Evolutionary conservation across 1,140 invertebrate species (phyloP).

Genomic region (Meloidogyne floridensis): DNA sequence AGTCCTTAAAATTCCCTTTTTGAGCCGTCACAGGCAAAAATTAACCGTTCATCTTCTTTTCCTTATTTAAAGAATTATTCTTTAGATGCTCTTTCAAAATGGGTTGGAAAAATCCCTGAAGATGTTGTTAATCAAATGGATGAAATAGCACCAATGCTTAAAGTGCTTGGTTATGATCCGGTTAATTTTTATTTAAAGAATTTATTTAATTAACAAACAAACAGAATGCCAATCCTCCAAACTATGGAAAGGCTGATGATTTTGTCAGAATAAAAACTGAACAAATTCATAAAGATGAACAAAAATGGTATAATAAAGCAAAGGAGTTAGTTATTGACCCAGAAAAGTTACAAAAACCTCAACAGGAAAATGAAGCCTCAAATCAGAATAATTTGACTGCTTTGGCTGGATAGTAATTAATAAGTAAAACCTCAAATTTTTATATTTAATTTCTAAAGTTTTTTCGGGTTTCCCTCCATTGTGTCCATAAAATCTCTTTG

Average conservation of each 20-base stretch:
- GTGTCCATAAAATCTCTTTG: no score
- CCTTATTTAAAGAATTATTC: neutral
- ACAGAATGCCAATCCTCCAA: slow-evolving; percentile 78
- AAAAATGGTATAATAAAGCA: slow-evolving; percentile 66
- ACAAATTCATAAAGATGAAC: slow-evolving; percentile 67
- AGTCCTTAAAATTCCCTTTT: no score
- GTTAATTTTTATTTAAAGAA: neutral
- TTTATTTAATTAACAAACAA: neutral
- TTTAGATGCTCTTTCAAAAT: slow-evolving; percentile 83
- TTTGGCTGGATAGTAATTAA: neutral
- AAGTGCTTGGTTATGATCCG: slow-evolving; percentile 59
- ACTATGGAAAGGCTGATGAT: slow-evolving; percentile 83
- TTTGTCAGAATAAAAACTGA: slow-evolving; percentile 82
- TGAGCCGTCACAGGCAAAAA: no score
- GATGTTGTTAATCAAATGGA: slow-evolving; percentile 76
- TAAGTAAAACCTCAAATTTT: neutral
- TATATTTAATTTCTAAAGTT: no score
- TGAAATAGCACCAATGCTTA: slow-evolving; percentile 57
- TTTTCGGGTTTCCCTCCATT: no score
- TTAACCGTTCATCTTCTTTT: neutral
- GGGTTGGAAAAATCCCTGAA: slow-evolving; percentile 87
- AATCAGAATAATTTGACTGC: neutral
- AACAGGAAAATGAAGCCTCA: neutral
- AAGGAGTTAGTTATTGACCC: slow-evolving; percentile 51
- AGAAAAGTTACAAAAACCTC: slow-evolving; percentile 30